Evolutionary conservation across 2,888 invertebrate species (phyloP).

Genomic region (Sphaerophoria rueppellii): DNA sequence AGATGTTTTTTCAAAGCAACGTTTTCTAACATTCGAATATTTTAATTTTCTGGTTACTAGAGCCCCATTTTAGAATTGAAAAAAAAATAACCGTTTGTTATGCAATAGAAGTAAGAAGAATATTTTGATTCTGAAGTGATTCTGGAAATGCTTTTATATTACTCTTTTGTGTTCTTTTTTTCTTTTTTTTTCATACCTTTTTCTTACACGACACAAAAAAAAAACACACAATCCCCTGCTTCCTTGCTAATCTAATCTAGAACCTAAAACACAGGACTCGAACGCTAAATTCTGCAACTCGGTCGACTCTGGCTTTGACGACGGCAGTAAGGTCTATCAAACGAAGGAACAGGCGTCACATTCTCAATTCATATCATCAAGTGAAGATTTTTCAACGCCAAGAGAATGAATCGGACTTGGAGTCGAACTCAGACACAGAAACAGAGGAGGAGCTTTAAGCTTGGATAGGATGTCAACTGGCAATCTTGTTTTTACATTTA

Average conservation of each 20-base stretch:
- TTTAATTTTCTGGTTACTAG: constrained; percentile 59
- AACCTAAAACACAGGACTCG: constrained; percentile 78
- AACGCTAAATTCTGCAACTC: constrained; percentile 75
- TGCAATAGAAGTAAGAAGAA: constrained; percentile 63
- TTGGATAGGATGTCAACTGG: constrained; percentile 7
- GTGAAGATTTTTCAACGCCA: constrained; percentile 45
- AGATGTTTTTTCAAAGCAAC: constrained; percentile 50
- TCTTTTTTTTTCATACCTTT: constrained; percentile 63
- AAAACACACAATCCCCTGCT: constrained; percentile 57
- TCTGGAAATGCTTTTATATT: constrained; percentile 66
- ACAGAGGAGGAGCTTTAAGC: constrained; percentile 53
- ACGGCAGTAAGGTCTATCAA: constrained; percentile 72
- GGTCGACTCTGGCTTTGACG: constrained; percentile 72
- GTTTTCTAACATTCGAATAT: constrained; percentile 50
- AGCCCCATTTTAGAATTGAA: constrained; percentile 55
- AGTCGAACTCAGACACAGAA: constrained; percentile 28
- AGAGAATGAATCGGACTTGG: constrained; percentile 33
- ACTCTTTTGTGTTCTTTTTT: constrained; percentile 56
- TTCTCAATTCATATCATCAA: constrained; percentile 56
- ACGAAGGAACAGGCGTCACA: constrained; percentile 68
- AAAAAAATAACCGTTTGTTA: constrained; percentile 58
- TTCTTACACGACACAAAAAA: constrained; percentile 50
- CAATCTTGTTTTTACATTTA: constrained; percentile 26
- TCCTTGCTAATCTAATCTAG: constrained; percentile 76
- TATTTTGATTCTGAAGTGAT: constrained; percentile 23